Conservation (phyloP, 2,888 invertebrate genomes). For the Anoplius nigerrimus region DNA sequence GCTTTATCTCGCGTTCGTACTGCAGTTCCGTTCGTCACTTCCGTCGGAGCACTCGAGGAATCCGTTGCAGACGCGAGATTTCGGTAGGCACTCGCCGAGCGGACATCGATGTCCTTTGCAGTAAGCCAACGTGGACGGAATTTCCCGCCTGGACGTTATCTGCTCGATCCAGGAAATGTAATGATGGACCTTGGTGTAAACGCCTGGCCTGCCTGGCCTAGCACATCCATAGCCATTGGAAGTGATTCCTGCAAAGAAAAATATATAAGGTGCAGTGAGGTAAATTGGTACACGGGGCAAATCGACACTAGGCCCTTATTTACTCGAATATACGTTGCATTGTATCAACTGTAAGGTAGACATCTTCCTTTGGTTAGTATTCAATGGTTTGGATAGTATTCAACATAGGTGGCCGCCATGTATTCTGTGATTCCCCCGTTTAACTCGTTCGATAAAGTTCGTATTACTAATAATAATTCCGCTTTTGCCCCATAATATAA, state of each 20-base stretch:
- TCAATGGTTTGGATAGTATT: too few relatives aligned
- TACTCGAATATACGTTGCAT: too few relatives aligned
- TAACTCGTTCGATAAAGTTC: too few relatives aligned
- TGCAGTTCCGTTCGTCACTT: constrained; percentile 83
- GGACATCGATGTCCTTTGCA: constrained; percentile 86
- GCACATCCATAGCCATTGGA: constrained; percentile 90
- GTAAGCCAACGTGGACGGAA: constrained; percentile 52
- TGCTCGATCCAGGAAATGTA: constrained; percentile 84
- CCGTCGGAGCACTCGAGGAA: constrained; percentile 87
- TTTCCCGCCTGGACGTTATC: constrained; percentile 72
- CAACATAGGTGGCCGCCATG: too few relatives aligned
- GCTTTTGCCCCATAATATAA: too few relatives aligned
- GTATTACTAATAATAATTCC: too few relatives aligned
- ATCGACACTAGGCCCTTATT: too few relatives aligned
- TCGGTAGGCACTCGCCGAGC: constrained; percentile 84
- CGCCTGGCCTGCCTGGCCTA: constrained; percentile 85
- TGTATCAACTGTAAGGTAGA: too few relatives aligned
- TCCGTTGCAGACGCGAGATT: constrained; percentile 85
- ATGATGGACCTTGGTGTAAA: constrained; percentile 87
- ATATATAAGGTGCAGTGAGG: too few relatives aligned
- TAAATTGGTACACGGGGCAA: too few relatives aligned
- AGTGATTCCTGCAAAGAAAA: constrained; percentile 79
- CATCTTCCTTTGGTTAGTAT: too few relatives aligned
- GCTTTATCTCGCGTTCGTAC: constrained; percentile 34
- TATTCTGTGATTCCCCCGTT: too few relatives aligned